These are phyloP conservation scores for Drosophila varians DNA, from an alignment of 1,140 invertebrate species.

Conservation along the genomic window DNA sequence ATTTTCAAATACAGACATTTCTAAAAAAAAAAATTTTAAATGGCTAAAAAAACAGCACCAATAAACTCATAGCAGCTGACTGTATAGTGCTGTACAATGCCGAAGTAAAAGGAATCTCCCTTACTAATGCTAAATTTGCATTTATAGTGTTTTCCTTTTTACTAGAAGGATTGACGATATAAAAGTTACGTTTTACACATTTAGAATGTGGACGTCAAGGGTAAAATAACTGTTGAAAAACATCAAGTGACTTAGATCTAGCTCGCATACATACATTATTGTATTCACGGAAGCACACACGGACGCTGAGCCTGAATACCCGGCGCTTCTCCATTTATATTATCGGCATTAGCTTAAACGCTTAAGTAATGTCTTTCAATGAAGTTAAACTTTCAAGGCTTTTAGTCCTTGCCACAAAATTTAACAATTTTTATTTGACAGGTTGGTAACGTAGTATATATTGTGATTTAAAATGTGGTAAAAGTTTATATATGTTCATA, in stretches of 20 bases:
- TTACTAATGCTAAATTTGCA: no score
- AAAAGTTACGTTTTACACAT: no score
- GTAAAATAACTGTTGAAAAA: not conserved
- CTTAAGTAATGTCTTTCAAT: slow-evolving; percentile 26
- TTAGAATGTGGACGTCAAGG: no score
- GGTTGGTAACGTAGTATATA: slow-evolving; percentile 3
- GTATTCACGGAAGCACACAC: not conserved
- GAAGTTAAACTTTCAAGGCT: slow-evolving; percentile 35
- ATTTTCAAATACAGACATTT: no score
- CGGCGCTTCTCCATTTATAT: not conserved
- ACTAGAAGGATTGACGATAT: no score
- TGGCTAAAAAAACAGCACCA: no score
- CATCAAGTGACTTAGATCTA: no score
- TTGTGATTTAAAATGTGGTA: not conserved
- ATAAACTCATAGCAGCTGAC: no score
- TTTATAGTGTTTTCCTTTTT: no score
- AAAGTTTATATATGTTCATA: not conserved
- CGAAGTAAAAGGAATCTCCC: no score
- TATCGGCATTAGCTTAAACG: not conserved
- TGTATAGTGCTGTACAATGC: no score
- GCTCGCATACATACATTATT: not conserved
- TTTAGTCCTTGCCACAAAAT: slow-evolving; percentile 31
- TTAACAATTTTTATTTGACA: slow-evolving; percentile 41
- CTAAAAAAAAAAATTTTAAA: no score
- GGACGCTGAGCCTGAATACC: not conserved